phyloP scores from a whole-genome alignment of 30 jellyfish, hydroid and myxozoan species.

The Pelagia noctiluca region DNA sequence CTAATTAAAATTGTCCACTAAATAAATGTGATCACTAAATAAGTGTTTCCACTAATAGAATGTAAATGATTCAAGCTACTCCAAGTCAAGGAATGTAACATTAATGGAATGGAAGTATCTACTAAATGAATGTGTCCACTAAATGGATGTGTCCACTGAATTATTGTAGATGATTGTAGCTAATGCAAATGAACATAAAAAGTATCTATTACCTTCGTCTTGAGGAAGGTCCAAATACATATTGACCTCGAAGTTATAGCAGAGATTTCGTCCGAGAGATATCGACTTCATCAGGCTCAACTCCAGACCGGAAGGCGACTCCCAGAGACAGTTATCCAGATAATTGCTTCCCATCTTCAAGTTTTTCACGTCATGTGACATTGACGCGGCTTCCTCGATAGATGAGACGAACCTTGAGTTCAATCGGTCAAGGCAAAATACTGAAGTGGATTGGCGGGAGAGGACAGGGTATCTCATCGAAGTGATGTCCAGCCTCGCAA shows the following conservation, averaged over 20 bases:
- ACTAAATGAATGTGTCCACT: too few species aligned
- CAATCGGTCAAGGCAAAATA: neutral
- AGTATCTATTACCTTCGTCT: neutral
- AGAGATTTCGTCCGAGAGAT: neutral
- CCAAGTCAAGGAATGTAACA: too few species aligned
- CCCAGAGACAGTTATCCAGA: conserved; percentile 3
- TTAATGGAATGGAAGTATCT: too few species aligned
- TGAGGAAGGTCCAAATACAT: neutral
- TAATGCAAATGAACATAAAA: neutral
- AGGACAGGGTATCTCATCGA: neutral
- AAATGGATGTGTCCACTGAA: neutral
- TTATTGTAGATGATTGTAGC: neutral
- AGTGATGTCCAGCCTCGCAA: neutral
- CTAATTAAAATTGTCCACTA: neutral
- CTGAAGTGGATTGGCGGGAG: neutral
- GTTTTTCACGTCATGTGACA: neutral
- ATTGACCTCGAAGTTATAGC: neutral
- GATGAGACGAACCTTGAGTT: neutral
- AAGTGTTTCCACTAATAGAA: neutral
- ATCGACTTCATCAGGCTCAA: neutral
- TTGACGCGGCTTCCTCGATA: neutral
- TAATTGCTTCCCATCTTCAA: neutral
- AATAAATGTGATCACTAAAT: neutral
- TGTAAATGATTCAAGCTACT: neutral
- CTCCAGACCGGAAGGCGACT: neutral